Evolutionary conservation across 2,113 vertebrate genomes (phyloP).

Genomic region (Panthera uncia): DNA sequence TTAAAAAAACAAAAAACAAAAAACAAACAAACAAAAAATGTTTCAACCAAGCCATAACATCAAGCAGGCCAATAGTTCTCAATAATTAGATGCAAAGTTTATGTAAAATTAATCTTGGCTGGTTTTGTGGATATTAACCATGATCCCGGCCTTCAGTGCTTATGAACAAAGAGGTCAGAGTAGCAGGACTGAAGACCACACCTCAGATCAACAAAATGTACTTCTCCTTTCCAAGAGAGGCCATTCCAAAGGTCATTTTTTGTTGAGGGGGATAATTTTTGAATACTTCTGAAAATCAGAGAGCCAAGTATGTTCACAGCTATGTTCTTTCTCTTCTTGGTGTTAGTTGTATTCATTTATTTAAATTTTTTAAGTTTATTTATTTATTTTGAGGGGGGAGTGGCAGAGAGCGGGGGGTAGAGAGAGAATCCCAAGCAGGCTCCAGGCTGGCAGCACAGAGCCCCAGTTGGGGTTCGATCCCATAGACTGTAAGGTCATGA

Average conservation of each 20-base stretch:
- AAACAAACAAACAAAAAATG: neutral
- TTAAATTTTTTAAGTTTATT: neutral
- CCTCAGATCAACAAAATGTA: neutral
- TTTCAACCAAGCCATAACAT: neutral
- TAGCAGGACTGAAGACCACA: neutral
- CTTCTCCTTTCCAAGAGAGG: neutral
- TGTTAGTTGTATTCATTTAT: neutral
- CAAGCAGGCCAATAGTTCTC: neutral
- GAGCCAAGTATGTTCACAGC: neutral
- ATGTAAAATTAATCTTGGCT: no score
- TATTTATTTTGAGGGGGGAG: no score
- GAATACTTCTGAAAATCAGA: neutral
- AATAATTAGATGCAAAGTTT: no score
- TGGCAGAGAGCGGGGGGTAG: no score
- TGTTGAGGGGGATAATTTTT: neutral
- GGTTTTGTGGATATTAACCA: neutral
- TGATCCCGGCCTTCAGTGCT: neutral
- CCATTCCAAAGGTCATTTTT: neutral
- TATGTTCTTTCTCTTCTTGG: neutral
- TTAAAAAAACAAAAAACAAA: no score
- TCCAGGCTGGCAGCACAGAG: no score
- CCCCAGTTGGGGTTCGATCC: no score
- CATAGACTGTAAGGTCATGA: no score
- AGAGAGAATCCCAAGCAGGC: no score
- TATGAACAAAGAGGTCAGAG: neutral